Conservation (phyloP, 1,140 invertebrate species). For the Grapholita molesta region DNA sequence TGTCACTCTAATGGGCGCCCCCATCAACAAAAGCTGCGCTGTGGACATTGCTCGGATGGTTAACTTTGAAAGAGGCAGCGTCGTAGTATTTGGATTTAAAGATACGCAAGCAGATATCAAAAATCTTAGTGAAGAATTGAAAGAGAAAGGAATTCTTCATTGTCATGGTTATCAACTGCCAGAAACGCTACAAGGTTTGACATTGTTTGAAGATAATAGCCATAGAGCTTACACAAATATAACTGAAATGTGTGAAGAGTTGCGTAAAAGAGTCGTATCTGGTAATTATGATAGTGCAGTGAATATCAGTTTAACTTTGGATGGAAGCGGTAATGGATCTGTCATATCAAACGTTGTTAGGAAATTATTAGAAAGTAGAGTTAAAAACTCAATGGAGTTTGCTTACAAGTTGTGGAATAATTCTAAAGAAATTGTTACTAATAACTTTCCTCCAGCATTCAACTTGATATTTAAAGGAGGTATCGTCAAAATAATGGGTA, state of each 20-base stretch:
- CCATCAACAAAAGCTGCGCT: constrained; percentile 34
- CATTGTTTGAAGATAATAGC: constrained; percentile 21
- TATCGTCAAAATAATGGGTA: constrained; percentile 29
- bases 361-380: constrained; percentile 20
- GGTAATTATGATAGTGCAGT: constrained; percentile 25
- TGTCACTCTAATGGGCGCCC: constrained; percentile 34
- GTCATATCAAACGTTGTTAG: constrained; percentile 22
- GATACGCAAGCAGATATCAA: constrained; percentile 21
- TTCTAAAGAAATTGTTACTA: constrained; percentile 20
- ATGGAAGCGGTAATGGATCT: constrained; percentile 1
- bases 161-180: constrained; percentile 25
- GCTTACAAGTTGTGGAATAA: constrained; percentile 33
- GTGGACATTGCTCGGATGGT: constrained; percentile 33
- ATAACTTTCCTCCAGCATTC: constrained; percentile 29
- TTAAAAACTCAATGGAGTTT: constrained; percentile 23
- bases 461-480: constrained; percentile 27
- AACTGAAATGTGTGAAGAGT: constrained; percentile 17
- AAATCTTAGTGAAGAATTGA: constrained; percentile 26
- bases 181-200: constrained; percentile 18
- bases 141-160: constrained; percentile 18
- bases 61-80: constrained; percentile 21
- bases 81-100: constrained; percentile 34
- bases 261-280: constrained; percentile 19
- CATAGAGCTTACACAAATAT: constrained; percentile 28
- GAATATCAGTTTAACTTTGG: constrained; percentile 20